Base-by-base conservation (phyloP, 1,140 invertebrate genomes). In the Drosophila sechellia region DNA sequence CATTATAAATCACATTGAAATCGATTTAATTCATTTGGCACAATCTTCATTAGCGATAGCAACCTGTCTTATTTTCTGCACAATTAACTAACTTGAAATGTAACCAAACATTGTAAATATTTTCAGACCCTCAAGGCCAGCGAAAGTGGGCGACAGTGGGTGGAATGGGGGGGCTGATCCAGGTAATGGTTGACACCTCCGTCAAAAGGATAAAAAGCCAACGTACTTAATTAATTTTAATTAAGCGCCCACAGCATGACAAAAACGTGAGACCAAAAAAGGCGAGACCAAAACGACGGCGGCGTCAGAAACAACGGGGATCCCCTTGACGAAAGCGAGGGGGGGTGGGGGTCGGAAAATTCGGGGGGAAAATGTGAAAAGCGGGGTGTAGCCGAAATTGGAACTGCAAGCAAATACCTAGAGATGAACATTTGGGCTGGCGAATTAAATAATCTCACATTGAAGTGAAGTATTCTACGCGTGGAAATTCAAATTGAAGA, bases 201-300 rank as follows among this genome's bases (percentile, higher is more conserved):
- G 49, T 65, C 58, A 64, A 60, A 85, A 77, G 81, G 81, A 85
- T 86, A 86, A 77, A 85, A 81, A 77, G 81, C 68, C 74, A 72
- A 69, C 74, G 81, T 78, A 86, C 78, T 85, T 85, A 81, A 85
- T 85, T 85, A 86, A 85, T 85, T 85, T 85, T 86, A 86, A 86
- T 85, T 86, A 85, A 81, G 78, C 81, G 73, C 56, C 78, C 78
- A 78, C 74, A 78, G 83, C 81, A 66, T 63, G 73, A 66, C 77
- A 77, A 80, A 86, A 74, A 81, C 65, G 56, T 57, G 52, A 73
- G 49, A 48, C 40, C 63, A 35, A 66, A 73, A 68, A 40, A 56
- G 49, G 37, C 52, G 45, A 57, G 45, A 49, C 52, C 37, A 42
- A 49, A 74, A 54, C 40, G 49, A 71, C 53, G 52, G 8, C 63